These are phyloP conservation scores for Stegodyphus mimosarum DNA, from an alignment of 1,140 invertebrate species.

Conservation along the genomic window DNA sequence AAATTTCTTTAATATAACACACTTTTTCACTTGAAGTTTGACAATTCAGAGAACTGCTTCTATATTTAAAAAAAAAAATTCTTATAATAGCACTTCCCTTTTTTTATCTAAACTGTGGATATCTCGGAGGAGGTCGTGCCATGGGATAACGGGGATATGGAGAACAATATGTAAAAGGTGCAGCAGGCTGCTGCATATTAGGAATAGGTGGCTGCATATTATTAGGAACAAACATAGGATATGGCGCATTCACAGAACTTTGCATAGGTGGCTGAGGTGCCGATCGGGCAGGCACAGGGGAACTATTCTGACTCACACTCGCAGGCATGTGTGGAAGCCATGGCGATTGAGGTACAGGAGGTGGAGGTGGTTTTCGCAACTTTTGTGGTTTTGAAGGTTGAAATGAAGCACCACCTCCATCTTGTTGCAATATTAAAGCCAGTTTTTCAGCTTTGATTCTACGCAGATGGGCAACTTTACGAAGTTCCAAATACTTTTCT, in stretches of 20 bases:
- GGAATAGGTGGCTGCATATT: background rate
- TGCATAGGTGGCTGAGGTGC: conserved; percentile 12
- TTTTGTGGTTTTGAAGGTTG: background rate
- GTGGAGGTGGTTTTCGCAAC: conserved; percentile 20
- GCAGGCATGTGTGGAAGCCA: background rate
- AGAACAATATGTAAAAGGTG: background rate
- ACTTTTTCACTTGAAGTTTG: too few relatives aligned
- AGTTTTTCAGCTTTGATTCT: conserved; percentile 91
- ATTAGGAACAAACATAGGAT: background rate
- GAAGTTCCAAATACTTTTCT: conserved; percentile 77
- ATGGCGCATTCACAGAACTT: background rate
- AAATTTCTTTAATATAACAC: too few relatives aligned
- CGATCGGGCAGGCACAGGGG: background rate
- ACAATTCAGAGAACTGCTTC: too few relatives aligned
- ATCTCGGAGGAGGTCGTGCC: too few relatives aligned
- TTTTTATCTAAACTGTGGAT: too few relatives aligned
- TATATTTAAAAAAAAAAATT: too few relatives aligned
- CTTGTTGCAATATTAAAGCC: conserved; percentile 76
- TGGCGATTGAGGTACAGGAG: background rate
- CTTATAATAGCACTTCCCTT: too few relatives aligned
- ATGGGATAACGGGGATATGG: conserved; percentile 30
- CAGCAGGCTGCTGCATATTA: too few relatives aligned
- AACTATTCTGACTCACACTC: conserved; percentile 12
- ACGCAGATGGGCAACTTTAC: conserved; percentile 82
- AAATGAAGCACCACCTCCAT: conserved; percentile 55